A percentile compares a stretch with the other conserved stretches of the same genome.
These are phyloP conservation scores for Oryzias celebensis DNA, from an alignment of 2,113 vertebrate genomes.

Conservation along the genomic window DNA sequence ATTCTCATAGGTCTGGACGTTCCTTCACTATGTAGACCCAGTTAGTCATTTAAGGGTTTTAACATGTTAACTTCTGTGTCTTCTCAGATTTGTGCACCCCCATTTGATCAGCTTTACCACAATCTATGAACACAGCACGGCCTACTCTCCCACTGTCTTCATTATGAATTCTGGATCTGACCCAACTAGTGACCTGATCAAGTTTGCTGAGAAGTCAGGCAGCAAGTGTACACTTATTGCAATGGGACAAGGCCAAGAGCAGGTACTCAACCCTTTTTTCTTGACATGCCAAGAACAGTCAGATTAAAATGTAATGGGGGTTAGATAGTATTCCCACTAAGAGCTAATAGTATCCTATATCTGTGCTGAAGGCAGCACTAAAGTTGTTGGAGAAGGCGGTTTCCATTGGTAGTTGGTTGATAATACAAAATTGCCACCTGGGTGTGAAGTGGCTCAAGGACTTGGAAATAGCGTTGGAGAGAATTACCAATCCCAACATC, in stretches of 20 bases:
- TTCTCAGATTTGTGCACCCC: constrained; percentile 90
- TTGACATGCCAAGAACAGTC: neutral
- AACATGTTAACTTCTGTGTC: constrained; percentile 16
- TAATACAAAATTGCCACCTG: constrained; percentile 97
- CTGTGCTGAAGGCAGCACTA: constrained; percentile 82
- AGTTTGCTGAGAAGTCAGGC: constrained; percentile 84
- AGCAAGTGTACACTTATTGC: constrained; percentile 90
- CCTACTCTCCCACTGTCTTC: constrained; percentile 90
- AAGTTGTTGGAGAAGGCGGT: constrained; percentile 84
- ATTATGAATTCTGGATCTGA: constrained; percentile 95
- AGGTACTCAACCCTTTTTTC: constrained; percentile 71
- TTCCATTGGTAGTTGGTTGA: constrained; percentile 88
- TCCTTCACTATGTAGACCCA: neutral
- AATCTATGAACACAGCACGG: constrained; percentile 89
- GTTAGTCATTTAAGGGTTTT: neutral
- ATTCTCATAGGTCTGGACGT: no score
- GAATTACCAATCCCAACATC: constrained; percentile 83
- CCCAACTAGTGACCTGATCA: constrained; percentile 89
- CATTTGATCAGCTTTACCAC: constrained; percentile 91
- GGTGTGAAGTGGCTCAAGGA: constrained; percentile 90
- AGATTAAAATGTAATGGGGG: neutral
- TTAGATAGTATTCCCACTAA: neutral
- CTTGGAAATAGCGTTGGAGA: constrained; percentile 90
- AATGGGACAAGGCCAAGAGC: constrained; percentile 97
- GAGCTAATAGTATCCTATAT: constrained; percentile 1